Conservation (phyloP, 1,140 invertebrate species). For the Zelostemma sp. region DNA sequence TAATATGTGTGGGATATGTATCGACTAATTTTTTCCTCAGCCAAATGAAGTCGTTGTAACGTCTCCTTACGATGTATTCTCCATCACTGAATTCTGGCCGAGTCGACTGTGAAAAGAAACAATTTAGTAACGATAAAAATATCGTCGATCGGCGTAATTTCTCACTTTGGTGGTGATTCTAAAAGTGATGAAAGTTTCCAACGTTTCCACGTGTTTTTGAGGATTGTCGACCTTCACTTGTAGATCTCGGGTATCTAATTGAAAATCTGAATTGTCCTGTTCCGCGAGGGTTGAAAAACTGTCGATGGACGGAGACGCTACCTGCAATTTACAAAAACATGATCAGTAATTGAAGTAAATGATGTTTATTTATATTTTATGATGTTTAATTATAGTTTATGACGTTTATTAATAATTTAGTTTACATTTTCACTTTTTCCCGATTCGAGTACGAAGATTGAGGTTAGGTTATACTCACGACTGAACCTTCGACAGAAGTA, state of each 20-base stretch:
- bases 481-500: slow-evolving; percentile 66
- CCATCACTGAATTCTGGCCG: slow-evolving; percentile 76
- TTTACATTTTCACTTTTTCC: too few relatives aligned
- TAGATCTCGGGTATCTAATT: slow-evolving; percentile 73
- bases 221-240: slow-evolving; percentile 82
- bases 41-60: slow-evolving; percentile 86
- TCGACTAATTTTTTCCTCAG: slow-evolving; percentile 77
- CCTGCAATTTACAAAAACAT: slow-evolving; percentile 23
- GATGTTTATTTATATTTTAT: too few relatives aligned
- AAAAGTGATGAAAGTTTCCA: slow-evolving; percentile 83
- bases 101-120: slow-evolving; percentile 69
- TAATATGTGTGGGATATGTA: slow-evolving; percentile 77
- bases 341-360: background rate
- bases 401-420: too few relatives aligned
- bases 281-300: slow-evolving; percentile 76
- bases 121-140: slow-evolving; percentile 1
- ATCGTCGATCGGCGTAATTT: slow-evolving; percentile 7
- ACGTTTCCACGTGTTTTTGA: slow-evolving; percentile 81
- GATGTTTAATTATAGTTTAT: too few relatives aligned
- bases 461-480: slow-evolving; percentile 51
- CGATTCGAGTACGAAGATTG: too few relatives aligned
- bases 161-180: slow-evolving; percentile 77
- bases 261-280: slow-evolving; percentile 71
- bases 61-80: slow-evolving; percentile 78
- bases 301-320: slow-evolving; percentile 74